Base-by-base conservation (phyloP, 2,113 vertebrate species). In the Macquaria australasica region DNA sequence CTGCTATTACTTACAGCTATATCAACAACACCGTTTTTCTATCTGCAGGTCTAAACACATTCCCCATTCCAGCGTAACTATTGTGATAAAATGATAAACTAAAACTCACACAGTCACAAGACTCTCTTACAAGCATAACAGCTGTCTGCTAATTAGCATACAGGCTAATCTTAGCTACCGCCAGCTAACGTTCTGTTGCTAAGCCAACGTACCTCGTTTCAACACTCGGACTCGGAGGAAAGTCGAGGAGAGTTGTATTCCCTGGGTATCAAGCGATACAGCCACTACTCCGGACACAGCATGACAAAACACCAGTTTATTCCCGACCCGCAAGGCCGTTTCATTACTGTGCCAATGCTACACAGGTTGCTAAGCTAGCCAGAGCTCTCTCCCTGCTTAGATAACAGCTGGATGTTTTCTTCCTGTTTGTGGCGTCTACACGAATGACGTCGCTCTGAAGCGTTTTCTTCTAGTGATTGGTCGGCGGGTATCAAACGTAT, bases 191-290 rank as follows among this genome's bases (percentile, higher is more conserved):
- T 3, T 14, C 3, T 21, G 51, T 3, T 39, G 86, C 73, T 90
- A 77, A 23, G 84, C 81, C 91, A 93, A 95, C 93, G 58, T 91
- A 94, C 95, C 95, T 95, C 83, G 90, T 94, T 94, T 93, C 78
- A 73, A 90, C 92, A 66, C 86, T 81, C 80, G 74, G 60, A 76
- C 86, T n/a, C 78, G 88, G 77, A 95, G 88, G 93, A 95, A 94
- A 90, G 92, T 90, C 20, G 83, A 82, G 45, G 87, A 71, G 20
- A 59, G 62, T 37, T 6, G 5, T 70, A 25, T 28, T 90, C 85
- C 77, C 66, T 71, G 56, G n/a, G 67, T 80, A 53, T 86, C 63
- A 72, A 31, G 55, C 41, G 60, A 25, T 53, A 8, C 60, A 72
- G 79, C 55, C 85, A 45, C 92, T 92, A 89, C 83, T 87, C 86